Base-by-base conservation (phyloP, 2,113 vertebrate genomes). In the Grus americana region DNA sequence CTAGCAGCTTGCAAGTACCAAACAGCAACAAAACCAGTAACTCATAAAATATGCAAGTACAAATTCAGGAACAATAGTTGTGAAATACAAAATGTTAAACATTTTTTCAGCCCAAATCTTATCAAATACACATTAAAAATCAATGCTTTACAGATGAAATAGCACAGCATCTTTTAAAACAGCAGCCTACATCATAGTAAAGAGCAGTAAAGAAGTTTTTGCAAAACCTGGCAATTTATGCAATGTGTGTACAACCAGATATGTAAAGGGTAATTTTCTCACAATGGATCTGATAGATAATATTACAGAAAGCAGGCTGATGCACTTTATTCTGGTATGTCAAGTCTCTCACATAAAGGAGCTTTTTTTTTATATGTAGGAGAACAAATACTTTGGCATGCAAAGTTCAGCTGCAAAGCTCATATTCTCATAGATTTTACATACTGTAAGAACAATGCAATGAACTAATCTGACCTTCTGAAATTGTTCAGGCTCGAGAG, bases 191-290 rank as follows among this genome's bases (percentile, higher is more conserved):
- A 90, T 86, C 17, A 70, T 14, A 59, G 52, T 55, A 83, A 80
- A 93, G 44, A 93, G 50, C 58, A 83, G 34, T 8, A 82, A 32
- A 86, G 47, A 96, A 90, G 12, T 32, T 80, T 88, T 86, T 59
- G 38, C 47, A 84, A 92, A 95, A 79, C 36, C 36, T 89, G 81
- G 70, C 54, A 93, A 93, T 92, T 89, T 95, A 86, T 93, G 52
- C 26, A 91, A 32, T 46, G 8, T 86, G 19, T 92, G n/a, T 84
- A 61, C 40, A 93, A 27, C 4, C 46, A 90, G 79, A 94, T 85
- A 90, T n/a, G 55, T 78, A 96, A 97, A 96, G 38, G 40, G 24
- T 27, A 78, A 93, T 97, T 97, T 97, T 89, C 15, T 97, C 57
- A 95, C 36, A 94, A 81, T 90, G 34, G 58, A 54, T 76, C 42